Conservation (phyloP, 37 sponge, comb jelly and placozoan species). For the Eunapius fragilis region DNA sequence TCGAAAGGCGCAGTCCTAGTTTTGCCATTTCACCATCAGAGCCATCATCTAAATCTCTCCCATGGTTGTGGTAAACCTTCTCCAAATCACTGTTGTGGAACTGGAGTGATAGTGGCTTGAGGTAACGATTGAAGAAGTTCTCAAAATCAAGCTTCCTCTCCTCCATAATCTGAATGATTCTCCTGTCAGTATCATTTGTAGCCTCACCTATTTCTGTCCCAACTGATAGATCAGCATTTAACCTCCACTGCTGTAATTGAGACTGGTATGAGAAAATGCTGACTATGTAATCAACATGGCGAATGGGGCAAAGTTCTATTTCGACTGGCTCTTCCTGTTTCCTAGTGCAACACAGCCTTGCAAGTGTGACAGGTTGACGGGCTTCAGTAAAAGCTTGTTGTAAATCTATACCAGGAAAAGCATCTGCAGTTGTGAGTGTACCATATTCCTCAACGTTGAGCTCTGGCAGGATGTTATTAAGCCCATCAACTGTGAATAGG, state of each 20-base stretch:
- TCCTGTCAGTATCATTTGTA: slow-evolving; percentile 8
- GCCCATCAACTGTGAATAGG: not conserved
- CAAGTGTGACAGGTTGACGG: not conserved
- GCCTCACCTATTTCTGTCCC: not conserved
- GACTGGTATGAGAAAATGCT: slow-evolving; percentile 61
- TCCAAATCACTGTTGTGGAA: slow-evolving; percentile 62
- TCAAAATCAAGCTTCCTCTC: slow-evolving; percentile 69
- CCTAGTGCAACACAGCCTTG: not conserved
- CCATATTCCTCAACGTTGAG: not conserved
- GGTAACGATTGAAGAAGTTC: slow-evolving; percentile 63
- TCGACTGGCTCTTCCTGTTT: not conserved
- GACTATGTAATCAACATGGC: slow-evolving; percentile 29
- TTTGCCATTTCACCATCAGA: slow-evolving; percentile 36
- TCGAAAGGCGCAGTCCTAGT: slow-evolving; percentile 60
- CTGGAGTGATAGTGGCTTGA: slow-evolving; percentile 43
- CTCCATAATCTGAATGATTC: slow-evolving; percentile 71
- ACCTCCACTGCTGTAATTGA: slow-evolving; percentile 60
- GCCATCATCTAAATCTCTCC: slow-evolving; percentile 60
- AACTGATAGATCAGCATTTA: slow-evolving; percentile 56
- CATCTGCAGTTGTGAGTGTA: not conserved
- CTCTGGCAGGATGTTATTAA: not conserved
- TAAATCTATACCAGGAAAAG: not conserved
- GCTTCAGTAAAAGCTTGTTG: not conserved
- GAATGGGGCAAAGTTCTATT: not conserved
- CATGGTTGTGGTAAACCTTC: slow-evolving; percentile 54